Evolutionary conservation across 2,113 vertebrate genomes (phyloP).

Genomic region (Myotis davidii): DNA sequence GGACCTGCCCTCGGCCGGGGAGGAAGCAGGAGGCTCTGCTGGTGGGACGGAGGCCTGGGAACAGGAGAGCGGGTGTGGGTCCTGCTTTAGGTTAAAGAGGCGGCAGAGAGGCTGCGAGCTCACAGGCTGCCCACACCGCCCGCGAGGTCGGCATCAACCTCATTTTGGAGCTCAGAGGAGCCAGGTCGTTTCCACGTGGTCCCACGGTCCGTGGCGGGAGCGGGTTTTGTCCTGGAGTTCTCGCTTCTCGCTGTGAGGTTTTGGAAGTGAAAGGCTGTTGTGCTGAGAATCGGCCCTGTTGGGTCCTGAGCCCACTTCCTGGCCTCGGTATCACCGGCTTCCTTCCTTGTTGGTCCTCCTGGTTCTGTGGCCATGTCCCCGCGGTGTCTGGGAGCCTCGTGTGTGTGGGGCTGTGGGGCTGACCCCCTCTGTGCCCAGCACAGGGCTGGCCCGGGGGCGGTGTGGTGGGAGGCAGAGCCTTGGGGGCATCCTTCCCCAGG

Average conservation of each 20-base stretch:
- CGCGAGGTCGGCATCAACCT: fast-evolving
- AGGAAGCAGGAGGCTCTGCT: too few relatives aligned
- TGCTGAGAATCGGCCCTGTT: neutral
- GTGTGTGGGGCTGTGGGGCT: neutral
- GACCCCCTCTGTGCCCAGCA: neutral
- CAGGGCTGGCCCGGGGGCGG: neutral
- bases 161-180: fast-evolving
- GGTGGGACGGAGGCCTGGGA: neutral
- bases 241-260: neutral
- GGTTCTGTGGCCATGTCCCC: neutral
- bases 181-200: fast-evolving
- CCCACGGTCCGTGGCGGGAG: fast-evolving
- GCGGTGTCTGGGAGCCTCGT: neutral
- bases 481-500: neutral
- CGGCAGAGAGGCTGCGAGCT: too few relatives aligned
- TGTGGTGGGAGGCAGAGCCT: neutral
- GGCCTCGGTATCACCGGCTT: fast-evolving
- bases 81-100: neutral
- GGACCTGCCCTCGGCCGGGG: neutral
- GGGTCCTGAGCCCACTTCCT: too few relatives aligned
- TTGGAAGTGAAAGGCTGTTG: neutral
- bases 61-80: neutral
- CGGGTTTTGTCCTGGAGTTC: fast-evolving
- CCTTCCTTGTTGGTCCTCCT: fast-evolving
- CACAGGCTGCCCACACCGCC: too few relatives aligned